Conservation (phyloP, 2,797 vertebrate species). For the Chlorospingus semifuscus region DNA sequence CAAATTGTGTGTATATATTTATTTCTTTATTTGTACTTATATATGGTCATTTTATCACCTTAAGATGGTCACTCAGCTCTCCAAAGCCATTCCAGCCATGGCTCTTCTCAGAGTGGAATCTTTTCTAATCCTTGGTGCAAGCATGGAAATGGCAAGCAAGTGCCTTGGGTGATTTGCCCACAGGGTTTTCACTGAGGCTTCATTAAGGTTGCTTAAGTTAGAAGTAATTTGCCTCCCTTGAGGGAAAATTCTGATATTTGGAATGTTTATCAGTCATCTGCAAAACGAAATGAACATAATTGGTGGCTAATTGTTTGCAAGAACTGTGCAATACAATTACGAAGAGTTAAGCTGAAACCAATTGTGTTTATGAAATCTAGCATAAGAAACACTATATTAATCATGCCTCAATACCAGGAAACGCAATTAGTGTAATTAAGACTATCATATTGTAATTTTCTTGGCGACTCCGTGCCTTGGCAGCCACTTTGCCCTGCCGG, state of each 20-base stretch:
- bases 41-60: not conserved
- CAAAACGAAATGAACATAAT: slow-evolving; percentile 51
- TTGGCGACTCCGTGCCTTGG: slow-evolving; percentile 6
- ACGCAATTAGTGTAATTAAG: slow-evolving; percentile 45
- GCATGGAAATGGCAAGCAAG: not conserved
- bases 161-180: not conserved
- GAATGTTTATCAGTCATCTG: slow-evolving; percentile 39
- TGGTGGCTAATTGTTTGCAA: slow-evolving; percentile 64
- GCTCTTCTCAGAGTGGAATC: not conserved
- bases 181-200: not conserved
- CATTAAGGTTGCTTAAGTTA: not conserved
- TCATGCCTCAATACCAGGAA: slow-evolving; percentile 40
- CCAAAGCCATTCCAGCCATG: not conserved
- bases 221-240: slow-evolving; percentile 43
- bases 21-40: not conserved
- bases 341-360: slow-evolving; percentile 42
- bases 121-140: not conserved
- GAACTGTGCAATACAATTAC: slow-evolving; percentile 39
- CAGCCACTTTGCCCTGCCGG: not conserved
- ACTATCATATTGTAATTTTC: slow-evolving; percentile 53
- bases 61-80: not conserved
- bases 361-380: slow-evolving; percentile 56
- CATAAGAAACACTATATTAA: slow-evolving; percentile 55
- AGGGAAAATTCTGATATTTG: slow-evolving; percentile 41
- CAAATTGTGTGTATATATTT: not conserved